Conservation (phyloP, 2,797 vertebrate species). For the Psittacula echo region DNA sequence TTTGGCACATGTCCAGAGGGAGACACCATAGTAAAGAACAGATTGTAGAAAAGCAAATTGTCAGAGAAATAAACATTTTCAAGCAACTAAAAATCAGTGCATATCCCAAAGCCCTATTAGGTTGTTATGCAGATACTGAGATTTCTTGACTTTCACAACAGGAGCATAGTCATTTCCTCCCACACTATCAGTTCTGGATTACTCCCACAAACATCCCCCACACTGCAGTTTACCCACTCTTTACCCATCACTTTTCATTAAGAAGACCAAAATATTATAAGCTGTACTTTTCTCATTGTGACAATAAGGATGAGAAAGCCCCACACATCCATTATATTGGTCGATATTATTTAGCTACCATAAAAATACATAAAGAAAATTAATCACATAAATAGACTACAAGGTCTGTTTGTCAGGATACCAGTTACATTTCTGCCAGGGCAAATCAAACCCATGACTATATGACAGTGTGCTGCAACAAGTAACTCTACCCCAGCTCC, state of each 20-base stretch:
- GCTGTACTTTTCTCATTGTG: constrained; percentile 12
- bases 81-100: constrained; percentile 57
- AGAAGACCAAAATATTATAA: constrained; percentile 49
- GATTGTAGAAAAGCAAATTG: constrained; percentile 62
- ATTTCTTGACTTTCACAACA: constrained; percentile 40
- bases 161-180: constrained; percentile 43
- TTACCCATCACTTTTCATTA: constrained; percentile 46
- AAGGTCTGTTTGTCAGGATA: constrained; percentile 37
- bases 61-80: constrained; percentile 64
- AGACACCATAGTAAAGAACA: constrained; percentile 50
- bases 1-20: constrained; percentile 58
- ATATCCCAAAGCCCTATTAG: constrained; percentile 54
- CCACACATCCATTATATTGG: constrained; percentile 34
- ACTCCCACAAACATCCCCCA: constrained; percentile 2
- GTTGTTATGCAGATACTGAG: constrained; percentile 47
- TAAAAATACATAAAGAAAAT: constrained; percentile 16
- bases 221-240: constrained; percentile 1
- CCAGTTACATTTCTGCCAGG: neutral
- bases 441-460: neutral
- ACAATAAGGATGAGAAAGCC: constrained; percentile 28
- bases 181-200: constrained; percentile 21
- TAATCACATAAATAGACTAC: constrained; percentile 34
- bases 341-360: constrained; percentile 5
- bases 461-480: neutral
- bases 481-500: neutral